These are phyloP conservation scores for Montipora foliosa DNA, from an alignment of 64 coral and sea anemone species.

Conservation along the genomic window DNA sequence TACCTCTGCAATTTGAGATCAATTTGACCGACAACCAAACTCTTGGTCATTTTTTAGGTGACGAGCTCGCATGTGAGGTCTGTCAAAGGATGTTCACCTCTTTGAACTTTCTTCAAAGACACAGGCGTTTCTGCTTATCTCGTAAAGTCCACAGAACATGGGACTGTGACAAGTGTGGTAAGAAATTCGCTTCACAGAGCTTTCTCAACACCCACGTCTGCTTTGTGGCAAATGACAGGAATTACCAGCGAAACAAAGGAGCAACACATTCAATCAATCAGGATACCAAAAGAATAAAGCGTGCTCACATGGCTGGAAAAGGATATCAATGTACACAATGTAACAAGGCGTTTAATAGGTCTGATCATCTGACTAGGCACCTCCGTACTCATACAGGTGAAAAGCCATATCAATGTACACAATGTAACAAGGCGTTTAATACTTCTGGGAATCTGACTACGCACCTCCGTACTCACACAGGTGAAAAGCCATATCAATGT, in stretches of 20 bases:
- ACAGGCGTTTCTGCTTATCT: neutral
- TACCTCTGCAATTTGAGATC: no score
- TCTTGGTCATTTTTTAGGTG: neutral
- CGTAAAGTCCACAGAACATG: slow-evolving; percentile 17
- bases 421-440: slow-evolving; percentile 12
- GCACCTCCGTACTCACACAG: neutral
- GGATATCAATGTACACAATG: no score
- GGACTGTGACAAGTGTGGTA: slow-evolving; percentile 4
- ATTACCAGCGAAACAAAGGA: no score
- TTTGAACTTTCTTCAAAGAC: neutral
- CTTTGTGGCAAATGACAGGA: no score
- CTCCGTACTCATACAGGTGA: slow-evolving; percentile 19
- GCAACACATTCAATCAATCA: no score
- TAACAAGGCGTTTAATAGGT: no score
- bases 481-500: slow-evolving; percentile 31
- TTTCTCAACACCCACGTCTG: neutral
- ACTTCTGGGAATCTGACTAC: neutral
- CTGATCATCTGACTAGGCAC: no score
- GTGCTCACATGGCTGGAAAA: no score
- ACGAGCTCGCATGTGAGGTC: neutral
- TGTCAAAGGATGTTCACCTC: neutral
- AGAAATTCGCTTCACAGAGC: neutral
- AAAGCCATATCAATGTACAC: slow-evolving; percentile 27
- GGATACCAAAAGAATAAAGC: no score
- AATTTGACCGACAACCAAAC: no score